These are phyloP conservation scores for Lacerta agilis DNA, from an alignment of 2,797 vertebrate species.

Conservation along the genomic window DNA sequence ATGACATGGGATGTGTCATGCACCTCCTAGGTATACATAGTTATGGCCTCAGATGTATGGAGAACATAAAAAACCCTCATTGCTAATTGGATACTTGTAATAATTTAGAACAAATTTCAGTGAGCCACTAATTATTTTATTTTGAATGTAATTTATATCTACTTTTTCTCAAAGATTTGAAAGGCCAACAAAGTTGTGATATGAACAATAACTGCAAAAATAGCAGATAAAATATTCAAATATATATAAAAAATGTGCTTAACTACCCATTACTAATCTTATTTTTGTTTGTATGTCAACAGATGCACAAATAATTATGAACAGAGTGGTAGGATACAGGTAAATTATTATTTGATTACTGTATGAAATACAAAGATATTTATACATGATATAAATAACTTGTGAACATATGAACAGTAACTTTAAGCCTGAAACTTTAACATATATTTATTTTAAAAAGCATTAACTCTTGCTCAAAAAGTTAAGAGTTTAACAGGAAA, in stretches of 20 bases:
- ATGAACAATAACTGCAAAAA: not conserved
- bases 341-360: no score
- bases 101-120: constrained; percentile 37
- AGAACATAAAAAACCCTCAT: constrained; percentile 35
- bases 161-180: not conserved
- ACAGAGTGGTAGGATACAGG: not conserved
- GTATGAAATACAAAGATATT: no score
- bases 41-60: constrained; percentile 34
- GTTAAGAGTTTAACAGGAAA: not conserved
- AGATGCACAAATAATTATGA: constrained; percentile 55
- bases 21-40: constrained; percentile 51
- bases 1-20: constrained; percentile 35
- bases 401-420: not conserved
- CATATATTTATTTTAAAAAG: not conserved
- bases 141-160: constrained; percentile 1
- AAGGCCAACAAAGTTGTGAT: not conserved
- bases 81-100: constrained; percentile 56
- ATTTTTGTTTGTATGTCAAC: constrained; percentile 54
- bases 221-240: not conserved
- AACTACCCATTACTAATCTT: not conserved
- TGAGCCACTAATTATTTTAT: constrained; percentile 48
- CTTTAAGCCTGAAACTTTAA: not conserved
- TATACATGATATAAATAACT: not conserved
- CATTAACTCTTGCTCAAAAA: no score
- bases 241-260: not conserved